A percentile compares a stretch with the other conserved stretches of the same genome.
These are phyloP conservation scores for Manis pentadactyla DNA, from an alignment of 2,797 vertebrate species.

Conservation along the genomic window DNA sequence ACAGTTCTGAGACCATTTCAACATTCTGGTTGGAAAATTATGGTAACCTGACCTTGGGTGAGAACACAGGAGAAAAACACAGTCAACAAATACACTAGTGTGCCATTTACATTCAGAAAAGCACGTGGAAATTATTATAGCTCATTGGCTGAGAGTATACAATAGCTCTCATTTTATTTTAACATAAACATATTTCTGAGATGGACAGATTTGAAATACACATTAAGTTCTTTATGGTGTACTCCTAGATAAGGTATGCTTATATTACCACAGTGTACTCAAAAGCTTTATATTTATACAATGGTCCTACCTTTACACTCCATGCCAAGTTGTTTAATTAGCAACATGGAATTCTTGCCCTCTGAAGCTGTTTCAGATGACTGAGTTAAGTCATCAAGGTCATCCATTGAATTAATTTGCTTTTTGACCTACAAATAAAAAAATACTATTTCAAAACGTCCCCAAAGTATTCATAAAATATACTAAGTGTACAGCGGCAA, in stretches of 20 bases:
- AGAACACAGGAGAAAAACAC: not conserved
- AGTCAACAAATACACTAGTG: not conserved
- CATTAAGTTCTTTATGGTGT: not conserved
- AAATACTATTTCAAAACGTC: not conserved
- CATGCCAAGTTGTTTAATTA: slow-evolving; percentile 90
- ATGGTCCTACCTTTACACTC: slow-evolving; percentile 88
- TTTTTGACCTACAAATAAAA: slow-evolving; percentile 83
- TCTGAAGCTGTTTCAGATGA: slow-evolving; percentile 93
- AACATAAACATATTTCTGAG: not conserved
- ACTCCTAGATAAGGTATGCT: not conserved
- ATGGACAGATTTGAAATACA: not conserved
- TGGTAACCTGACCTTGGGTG: not conserved
- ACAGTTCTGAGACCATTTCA: not conserved
- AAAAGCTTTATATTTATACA: not conserved
- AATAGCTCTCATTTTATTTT: not conserved
- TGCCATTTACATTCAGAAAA: not conserved
- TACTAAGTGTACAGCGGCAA: not conserved
- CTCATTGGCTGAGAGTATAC: not conserved
- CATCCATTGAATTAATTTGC: slow-evolving; percentile 85
- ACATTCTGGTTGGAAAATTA: not conserved
- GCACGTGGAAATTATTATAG: not conserved
- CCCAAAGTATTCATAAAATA: not conserved
- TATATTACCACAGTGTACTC: not conserved
- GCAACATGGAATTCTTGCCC: slow-evolving; percentile 87
- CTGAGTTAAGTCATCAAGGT: slow-evolving; percentile 91